phyloP scores from a whole-genome alignment of 2,888 invertebrate genomes.

The Ochropleura leucogaster region DNA sequence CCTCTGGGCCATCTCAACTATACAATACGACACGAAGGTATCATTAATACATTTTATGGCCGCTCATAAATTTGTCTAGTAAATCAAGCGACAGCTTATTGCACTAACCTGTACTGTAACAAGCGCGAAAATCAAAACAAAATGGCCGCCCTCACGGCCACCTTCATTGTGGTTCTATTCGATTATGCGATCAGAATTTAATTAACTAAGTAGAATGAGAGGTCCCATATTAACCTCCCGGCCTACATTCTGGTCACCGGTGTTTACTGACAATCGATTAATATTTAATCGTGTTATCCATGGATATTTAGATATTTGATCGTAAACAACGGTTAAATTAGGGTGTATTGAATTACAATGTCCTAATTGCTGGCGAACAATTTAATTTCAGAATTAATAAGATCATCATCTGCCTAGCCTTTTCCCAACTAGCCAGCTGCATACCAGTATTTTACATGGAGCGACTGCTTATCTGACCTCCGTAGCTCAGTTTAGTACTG shows the following conservation, averaged over 20 bases:
- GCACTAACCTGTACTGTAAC: slow-evolving; percentile 8
- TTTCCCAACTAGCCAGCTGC: no score
- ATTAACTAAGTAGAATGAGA: slow-evolving; percentile 40
- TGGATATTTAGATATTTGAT: slow-evolving; percentile 18
- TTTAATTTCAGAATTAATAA: not conserved
- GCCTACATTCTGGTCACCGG: slow-evolving; percentile 17
- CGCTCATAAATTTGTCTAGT: slow-evolving; percentile 20
- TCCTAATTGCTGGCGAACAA: not conserved
- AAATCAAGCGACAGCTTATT: slow-evolving; percentile 39
- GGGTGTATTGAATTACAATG: slow-evolving; percentile 22
- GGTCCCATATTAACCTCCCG: slow-evolving; percentile 23
- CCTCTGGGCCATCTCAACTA: no score
- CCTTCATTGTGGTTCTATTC: slow-evolving; percentile 24
- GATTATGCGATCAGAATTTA: slow-evolving; percentile 52
- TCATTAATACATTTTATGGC: not conserved
- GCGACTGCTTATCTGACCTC: no score
- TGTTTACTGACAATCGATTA: slow-evolving; percentile 35
- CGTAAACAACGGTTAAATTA: slow-evolving; percentile 31
- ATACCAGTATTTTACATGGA: no score
- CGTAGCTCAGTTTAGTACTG: no score
- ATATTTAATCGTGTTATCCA: slow-evolving; percentile 36
- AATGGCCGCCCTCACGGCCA: slow-evolving; percentile 22
- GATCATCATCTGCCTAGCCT: no score
- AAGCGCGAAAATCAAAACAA: slow-evolving; percentile 13
- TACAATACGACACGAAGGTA: no score